Evolutionary conservation across 1,140 invertebrate species (phyloP), one percentile per base, ranked within the genome.

Genomic region (Acromyrmex charruanus): DNA sequence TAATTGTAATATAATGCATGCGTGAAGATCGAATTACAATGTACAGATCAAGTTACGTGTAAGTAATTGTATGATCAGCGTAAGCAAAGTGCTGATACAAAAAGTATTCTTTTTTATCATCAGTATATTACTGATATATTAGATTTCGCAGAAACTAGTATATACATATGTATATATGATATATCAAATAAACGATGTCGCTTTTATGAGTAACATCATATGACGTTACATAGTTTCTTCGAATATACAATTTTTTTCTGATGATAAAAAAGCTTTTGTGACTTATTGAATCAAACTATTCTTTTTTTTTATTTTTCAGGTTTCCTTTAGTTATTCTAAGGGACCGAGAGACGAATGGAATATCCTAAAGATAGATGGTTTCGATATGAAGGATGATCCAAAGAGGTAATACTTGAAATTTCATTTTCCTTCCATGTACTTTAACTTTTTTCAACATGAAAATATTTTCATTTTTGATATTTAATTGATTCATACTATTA

Each of bases 271-370:
- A 71, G 16, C 3, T 66, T 39, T 49, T 9, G 39, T 9, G 12
- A 51, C 16, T 31, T 28, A 25, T 10, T 4, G 6, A 72, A 25
- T 59, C 16, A 55, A 28, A 35, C 6, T 21, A 16, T 44, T 21
- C 35, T 25, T n/a, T 28, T 44, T 44, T 31, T 63, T 18, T 55
- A 14, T 79, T 59, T 88, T 95, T 95, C 96, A 98, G 97, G 98
- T 99, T 74, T 98, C 98, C 63, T 99, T 99, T 93, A 99, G 98
- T 93, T 99, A 99, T 94, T 97, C 98, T 3, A 97, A 97, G 90
- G 97, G 97, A 91, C 95, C 96, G 12, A 97, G 97, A 91, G 97
- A 97, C 68, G 98, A 98, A 93, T 97, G 97, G 97, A 99, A 99
- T 94, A 97, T 98, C 18, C 96, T 99, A 72, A 97, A 98, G 93